phyloP scores from a whole-genome alignment of 2,113 vertebrate genomes.

The Sterrhoptilus dennistouni region DNA sequence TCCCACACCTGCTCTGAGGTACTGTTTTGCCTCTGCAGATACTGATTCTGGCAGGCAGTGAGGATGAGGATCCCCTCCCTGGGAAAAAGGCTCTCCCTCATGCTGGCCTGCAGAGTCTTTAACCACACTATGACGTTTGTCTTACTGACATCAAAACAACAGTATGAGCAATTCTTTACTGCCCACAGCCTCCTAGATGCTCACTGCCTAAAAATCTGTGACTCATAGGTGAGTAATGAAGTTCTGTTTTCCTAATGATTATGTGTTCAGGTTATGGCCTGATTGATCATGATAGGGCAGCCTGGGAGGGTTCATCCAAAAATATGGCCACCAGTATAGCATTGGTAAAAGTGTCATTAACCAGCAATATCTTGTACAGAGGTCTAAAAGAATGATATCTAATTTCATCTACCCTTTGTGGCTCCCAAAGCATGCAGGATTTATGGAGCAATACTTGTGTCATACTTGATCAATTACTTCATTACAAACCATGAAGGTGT shows the following conservation, averaged over 20 bases:
- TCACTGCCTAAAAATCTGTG: not conserved
- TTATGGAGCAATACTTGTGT: not conserved
- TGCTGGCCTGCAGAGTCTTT: not conserved
- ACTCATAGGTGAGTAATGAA: not conserved
- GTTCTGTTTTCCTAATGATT: not conserved
- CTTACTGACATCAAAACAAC: not conserved
- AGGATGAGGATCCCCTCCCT: not conserved
- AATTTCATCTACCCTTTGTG: not conserved
- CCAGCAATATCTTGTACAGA: not conserved
- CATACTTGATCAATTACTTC: not conserved
- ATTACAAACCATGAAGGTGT: not conserved
- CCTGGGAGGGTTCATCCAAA: not conserved
- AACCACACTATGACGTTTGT: not conserved
- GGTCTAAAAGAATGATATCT: not conserved
- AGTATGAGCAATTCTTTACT: not conserved
- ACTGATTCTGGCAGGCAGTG: rapidly evolving
- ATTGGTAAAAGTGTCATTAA: not conserved
- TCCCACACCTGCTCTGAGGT: not conserved
- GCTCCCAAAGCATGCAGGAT: not conserved
- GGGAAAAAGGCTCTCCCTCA: not conserved
- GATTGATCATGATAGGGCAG: not conserved
- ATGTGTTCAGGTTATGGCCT: not conserved
- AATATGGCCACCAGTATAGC: not conserved
- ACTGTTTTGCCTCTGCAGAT: not conserved
- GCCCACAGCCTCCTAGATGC: not conserved